These are phyloP conservation scores for Plagiodera versicolora DNA, from an alignment of 2,888 invertebrate genomes.

Conservation along the genomic window DNA sequence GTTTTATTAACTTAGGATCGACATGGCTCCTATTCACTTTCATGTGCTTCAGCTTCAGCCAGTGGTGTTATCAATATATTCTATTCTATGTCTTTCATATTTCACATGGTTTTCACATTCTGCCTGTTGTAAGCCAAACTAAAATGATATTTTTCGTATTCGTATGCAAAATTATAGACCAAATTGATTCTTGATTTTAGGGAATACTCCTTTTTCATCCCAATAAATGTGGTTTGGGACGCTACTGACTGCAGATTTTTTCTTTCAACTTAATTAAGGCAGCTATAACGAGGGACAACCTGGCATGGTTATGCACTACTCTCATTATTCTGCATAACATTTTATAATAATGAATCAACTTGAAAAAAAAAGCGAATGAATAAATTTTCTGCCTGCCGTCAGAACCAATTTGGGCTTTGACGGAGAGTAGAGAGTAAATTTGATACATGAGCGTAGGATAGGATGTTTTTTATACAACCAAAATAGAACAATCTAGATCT, in stretches of 20 bases:
- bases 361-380: neutral
- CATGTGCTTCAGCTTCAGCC: too few species aligned
- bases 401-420: neutral
- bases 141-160: too few species aligned
- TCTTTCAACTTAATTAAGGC: neutral
- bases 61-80: too few species aligned
- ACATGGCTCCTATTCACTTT: neutral
- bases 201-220: too few species aligned
- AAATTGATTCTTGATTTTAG: too few species aligned
- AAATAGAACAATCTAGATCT: too few species aligned
- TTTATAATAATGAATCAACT: constrained; percentile 1
- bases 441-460: neutral
- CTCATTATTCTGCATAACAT: neutral
- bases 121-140: too few species aligned
- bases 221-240: too few species aligned
- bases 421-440: neutral
- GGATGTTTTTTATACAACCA: neutral
- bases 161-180: too few species aligned
- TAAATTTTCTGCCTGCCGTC: neutral
- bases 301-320: neutral
- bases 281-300: neutral
- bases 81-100: too few species aligned
- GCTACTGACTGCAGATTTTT: neutral
- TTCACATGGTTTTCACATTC: too few species aligned
- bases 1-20: constrained; percentile 11